phyloP scores from a whole-genome alignment of 1,140 invertebrate species.

The Onthophagus taurus region DNA sequence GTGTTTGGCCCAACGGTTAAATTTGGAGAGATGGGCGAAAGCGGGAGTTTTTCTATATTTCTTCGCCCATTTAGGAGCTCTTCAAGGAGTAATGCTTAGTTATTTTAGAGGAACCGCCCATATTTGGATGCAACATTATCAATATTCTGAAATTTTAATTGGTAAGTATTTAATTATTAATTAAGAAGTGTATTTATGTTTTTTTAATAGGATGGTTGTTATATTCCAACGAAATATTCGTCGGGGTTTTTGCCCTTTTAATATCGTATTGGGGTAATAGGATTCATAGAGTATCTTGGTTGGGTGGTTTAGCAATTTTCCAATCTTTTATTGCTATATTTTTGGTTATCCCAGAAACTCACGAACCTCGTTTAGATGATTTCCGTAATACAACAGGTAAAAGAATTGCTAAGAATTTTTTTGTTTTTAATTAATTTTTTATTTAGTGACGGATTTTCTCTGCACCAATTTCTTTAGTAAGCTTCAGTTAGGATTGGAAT shows the following conservation, averaged over 20 bases:
- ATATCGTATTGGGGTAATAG: constrained; percentile 51
- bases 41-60: constrained; percentile 43
- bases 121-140: constrained; percentile 27
- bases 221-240: constrained; percentile 44
- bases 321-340: constrained; percentile 43
- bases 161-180: constrained; percentile 16
- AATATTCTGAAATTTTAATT: constrained; percentile 21
- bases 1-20: constrained; percentile 40
- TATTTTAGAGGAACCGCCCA: constrained; percentile 49
- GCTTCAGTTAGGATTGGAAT: constrained; percentile 17
- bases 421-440: neutral
- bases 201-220: constrained; percentile 47
- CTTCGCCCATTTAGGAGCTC: constrained; percentile 41
- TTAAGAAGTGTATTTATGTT: constrained; percentile 1
- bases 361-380: constrained; percentile 10
- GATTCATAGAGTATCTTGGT: constrained; percentile 49
- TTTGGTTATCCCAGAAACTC: constrained; percentile 46
- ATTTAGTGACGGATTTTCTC: constrained; percentile 1
- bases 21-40: constrained; percentile 48
- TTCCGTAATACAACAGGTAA: constrained; percentile 3
- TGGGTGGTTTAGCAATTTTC: constrained; percentile 46
- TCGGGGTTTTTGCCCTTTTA: constrained; percentile 42
- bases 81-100: constrained; percentile 44
- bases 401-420: neutral
- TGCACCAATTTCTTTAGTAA: neutral